phyloP scores from a whole-genome alignment of 1,140 invertebrate genomes.

The Ooceraea biroi region DNA sequence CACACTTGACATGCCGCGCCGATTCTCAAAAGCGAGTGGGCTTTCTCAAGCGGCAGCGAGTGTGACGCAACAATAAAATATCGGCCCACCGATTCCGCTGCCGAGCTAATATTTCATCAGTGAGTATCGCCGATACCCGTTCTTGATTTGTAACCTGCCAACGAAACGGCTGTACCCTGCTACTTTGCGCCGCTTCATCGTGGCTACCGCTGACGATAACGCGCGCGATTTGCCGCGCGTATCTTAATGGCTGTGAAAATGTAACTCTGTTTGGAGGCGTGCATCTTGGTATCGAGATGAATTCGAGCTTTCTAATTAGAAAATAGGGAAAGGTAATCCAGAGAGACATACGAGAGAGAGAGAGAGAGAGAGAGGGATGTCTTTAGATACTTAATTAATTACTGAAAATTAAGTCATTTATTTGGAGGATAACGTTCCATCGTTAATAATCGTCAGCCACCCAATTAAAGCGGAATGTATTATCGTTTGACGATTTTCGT shows the following conservation, averaged over 20 bases:
- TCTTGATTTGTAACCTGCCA: constrained; percentile 57
- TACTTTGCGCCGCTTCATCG: constrained; percentile 40
- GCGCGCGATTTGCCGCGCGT: background rate
- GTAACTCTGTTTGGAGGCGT: background rate
- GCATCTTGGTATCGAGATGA: background rate
- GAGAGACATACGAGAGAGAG: background rate
- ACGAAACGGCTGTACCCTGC: constrained; percentile 2
- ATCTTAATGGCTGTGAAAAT: background rate
- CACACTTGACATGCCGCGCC: constrained; percentile 60
- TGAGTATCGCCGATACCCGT: background rate
- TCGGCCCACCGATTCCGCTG: constrained; percentile 23
- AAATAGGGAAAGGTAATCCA: background rate
- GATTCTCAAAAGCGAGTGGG: constrained; percentile 72
- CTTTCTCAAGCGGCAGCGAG: constrained; percentile 50
- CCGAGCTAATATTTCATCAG: constrained; percentile 42
- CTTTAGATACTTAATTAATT: background rate
- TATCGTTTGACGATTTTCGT: background rate
- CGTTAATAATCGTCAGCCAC: background rate
- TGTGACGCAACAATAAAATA: constrained; percentile 71
- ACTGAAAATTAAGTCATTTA: background rate
- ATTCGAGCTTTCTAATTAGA: background rate
- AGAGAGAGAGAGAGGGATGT: background rate
- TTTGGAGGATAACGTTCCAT: background rate
- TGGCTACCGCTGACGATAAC: constrained; percentile 22
- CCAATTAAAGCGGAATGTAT: background rate